A percentile compares a stretch with the other conserved stretches of the same genome.
Conservation (phyloP, 2,888 invertebrate species). For the Chironomus riparius region DNA sequence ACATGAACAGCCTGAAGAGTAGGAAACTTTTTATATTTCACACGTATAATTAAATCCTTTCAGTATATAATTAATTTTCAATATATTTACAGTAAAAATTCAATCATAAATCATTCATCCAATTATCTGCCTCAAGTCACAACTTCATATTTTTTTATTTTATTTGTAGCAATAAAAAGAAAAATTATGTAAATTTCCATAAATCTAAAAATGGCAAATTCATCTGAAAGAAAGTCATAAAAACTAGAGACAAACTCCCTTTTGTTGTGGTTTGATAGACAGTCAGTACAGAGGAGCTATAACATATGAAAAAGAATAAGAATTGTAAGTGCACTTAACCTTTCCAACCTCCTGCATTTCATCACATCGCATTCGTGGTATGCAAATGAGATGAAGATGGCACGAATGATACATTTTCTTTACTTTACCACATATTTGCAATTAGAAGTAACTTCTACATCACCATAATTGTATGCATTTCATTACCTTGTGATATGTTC, state of each 20-base stretch:
- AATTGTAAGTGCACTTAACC: background rate
- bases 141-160: too few species aligned
- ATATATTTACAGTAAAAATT: too few species aligned
- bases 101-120: too few species aligned
- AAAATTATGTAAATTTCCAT: background rate
- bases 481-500: background rate
- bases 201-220: background rate
- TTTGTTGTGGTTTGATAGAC: too few species aligned
- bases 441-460: background rate
- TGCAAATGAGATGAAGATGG: background rate
- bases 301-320: background rate
- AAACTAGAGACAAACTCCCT: too few species aligned
- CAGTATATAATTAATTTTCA: too few species aligned
- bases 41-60: too few species aligned
- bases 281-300: too few species aligned
- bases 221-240: too few species aligned
- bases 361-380: slow-evolving; percentile 1
- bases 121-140: too few species aligned
- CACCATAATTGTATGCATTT: background rate
- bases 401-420: background rate
- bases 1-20: too few species aligned
- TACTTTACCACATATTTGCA: background rate
- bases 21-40: too few species aligned
- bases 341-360: background rate
- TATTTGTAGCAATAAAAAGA: background rate